Percentiles rank a stretch among this genome's conserved stretches.
These are phyloP conservation scores for Tenthredo amoena DNA, from an alignment of 2,888 invertebrate species.

Conservation along the genomic window DNA sequence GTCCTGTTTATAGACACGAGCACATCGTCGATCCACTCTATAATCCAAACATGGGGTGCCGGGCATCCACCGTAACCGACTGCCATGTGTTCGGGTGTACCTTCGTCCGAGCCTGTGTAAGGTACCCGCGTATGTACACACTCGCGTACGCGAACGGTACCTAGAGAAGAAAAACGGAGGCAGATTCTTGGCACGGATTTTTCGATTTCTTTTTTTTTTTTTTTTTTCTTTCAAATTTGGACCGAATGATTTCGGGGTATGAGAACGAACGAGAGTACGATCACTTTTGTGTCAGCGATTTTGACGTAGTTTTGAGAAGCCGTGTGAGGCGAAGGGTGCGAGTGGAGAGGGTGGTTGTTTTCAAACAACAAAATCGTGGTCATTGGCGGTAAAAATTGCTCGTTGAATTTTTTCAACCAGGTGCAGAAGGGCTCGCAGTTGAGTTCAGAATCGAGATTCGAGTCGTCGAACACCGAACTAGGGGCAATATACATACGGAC, in stretches of 20 bases:
- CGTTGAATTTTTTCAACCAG: slow-evolving; percentile 70
- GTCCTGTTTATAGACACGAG: slow-evolving; percentile 72
- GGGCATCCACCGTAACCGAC: slow-evolving; percentile 73
- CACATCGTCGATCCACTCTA: slow-evolving; percentile 66
- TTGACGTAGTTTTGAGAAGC: neutral
- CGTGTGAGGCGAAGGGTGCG: neutral
- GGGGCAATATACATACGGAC: slow-evolving; percentile 69
- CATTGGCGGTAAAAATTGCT: slow-evolving; percentile 63
- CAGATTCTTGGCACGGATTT: neutral
- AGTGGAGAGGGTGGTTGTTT: slow-evolving; percentile 19
- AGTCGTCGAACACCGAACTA: slow-evolving; percentile 56
- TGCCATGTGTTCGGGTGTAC: slow-evolving; percentile 70
- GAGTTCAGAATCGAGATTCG: slow-evolving; percentile 58
- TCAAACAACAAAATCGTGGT: slow-evolving; percentile 31
- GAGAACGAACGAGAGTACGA: neutral
- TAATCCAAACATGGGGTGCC: slow-evolving; percentile 75
- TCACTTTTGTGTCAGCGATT: neutral
- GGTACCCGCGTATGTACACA: neutral
- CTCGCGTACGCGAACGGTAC: neutral
- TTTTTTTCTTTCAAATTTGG: too few relatives aligned
- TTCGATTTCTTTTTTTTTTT: neutral
- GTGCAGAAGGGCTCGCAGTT: slow-evolving; percentile 63
- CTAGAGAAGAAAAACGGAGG: neutral
- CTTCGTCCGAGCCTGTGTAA: neutral
- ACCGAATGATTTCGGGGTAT: neutral